Evolutionary conservation across 2,113 vertebrate species (phyloP), one percentile per base, ranked within the genome.

Genomic region (Rhizomys pruinosus): DNA sequence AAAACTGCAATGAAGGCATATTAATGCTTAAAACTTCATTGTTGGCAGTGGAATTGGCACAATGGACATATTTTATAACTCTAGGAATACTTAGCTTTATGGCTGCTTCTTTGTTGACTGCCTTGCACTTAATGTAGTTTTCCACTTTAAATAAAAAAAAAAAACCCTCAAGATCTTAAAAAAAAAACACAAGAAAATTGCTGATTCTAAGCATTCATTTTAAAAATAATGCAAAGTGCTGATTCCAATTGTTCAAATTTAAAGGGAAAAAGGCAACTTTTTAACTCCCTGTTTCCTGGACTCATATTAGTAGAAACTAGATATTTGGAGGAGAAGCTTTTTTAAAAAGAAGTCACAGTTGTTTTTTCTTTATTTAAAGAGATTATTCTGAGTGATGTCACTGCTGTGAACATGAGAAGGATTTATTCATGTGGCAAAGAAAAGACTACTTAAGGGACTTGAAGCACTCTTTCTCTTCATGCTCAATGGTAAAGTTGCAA

Each of bases 1-100:
- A 98, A 98, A 98, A 98, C 98, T 98, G 98, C 98, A 98, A 98
- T 98, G 98, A 98, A 98, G 98, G 98, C 98, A 98, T 98, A 99
- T 99, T 98, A 98, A 98, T 98, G 98, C 98, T 98, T 98, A 97
- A 99, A 98, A 98, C 98, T 98, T 98, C 98, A 98, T 98, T 98
- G 98, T 98, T 98, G 98, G 98, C 97, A 97, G 98, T 98, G 97
- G 98, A 98, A 98, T 98, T 98, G 98, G 98, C 98, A 98, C 98
- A 98, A 98, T 94, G 98, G 98, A 98, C 98, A 97, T 98, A 98
- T 98, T 98, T 98, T 98, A 98, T 98, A 98, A 98, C 98, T 98
- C 98, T 97, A 98, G 98, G 98, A 98, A 98, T 98, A 98, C 98
- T 98, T 98, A 98, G 98, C 97, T 98, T 98, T 98, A 98, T 98